Percentiles rank a stretch among this genome's conserved stretches.
Conservation (phyloP, 2,113 vertebrate species). For the Chauna torquata region DNA sequence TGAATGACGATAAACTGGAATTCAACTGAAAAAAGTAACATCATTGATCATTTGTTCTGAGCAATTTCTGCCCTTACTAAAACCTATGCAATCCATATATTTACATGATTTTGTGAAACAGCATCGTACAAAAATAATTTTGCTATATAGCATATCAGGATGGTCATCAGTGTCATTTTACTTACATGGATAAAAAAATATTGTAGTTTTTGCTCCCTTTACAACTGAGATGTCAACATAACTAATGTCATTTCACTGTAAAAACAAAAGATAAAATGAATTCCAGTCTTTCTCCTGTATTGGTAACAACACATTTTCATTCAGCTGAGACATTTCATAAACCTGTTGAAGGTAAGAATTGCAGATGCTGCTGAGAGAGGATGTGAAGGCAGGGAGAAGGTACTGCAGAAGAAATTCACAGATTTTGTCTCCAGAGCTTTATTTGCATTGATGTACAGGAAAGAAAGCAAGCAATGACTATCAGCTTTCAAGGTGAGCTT, state of each 20-base stretch:
- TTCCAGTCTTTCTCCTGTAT: neutral
- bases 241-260: slow-evolving; percentile 34
- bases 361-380: neutral
- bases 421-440: slow-evolving; percentile 1
- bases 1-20: neutral
- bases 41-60: neutral
- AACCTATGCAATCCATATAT: neutral
- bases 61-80: neutral
- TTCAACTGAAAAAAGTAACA: neutral
- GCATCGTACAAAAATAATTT: neutral
- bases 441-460: neutral
- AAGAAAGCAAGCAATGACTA: neutral
- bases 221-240: slow-evolving; percentile 25
- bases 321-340: slow-evolving; percentile 45
- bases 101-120: neutral
- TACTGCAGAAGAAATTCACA: neutral
- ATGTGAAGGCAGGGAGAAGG: neutral
- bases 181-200: neutral
- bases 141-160: neutral
- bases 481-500: slow-evolving; percentile 13
- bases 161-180: neutral
- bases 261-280: slow-evolving; percentile 32
- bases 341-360: slow-evolving; percentile 39
- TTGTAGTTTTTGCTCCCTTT: neutral
- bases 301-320: slow-evolving; percentile 32